A percentile compares a stretch with the other conserved stretches of the same genome.
Conservation (phyloP, 2,888 invertebrate species). For the Lymantria dispar region DNA sequence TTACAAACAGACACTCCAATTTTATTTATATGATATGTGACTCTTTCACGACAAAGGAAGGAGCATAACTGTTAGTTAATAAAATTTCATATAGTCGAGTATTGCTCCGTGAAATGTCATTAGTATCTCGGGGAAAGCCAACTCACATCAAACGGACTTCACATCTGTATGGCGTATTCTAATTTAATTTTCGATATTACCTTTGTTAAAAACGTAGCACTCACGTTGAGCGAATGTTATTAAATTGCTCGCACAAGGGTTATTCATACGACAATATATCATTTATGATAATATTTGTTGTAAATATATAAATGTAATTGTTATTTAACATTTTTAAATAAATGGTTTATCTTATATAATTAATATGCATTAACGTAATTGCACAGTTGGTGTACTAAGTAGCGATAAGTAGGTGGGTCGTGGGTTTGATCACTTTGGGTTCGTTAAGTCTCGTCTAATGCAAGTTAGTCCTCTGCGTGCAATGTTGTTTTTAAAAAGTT, state of each 20-base stretch:
- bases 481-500: too few species aligned
- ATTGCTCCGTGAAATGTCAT: conserved; percentile 71
- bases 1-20: too few species aligned
- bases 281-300: conserved; percentile 17
- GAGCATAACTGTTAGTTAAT: conserved; percentile 3
- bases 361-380: too few species aligned
- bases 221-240: conserved; percentile 59
- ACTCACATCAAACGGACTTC: conserved; percentile 75
- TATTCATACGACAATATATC: conserved; percentile 32
- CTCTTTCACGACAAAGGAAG: neutral
- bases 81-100: conserved; percentile 43
- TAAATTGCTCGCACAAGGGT: conserved; percentile 66
- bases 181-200: conserved; percentile 74
- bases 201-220: conserved; percentile 67
- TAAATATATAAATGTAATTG: conserved; percentile 2
- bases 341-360: too few species aligned
- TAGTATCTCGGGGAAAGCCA: conserved; percentile 61
- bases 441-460: too few species aligned
- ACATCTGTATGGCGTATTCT: conserved; percentile 66
- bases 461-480: too few species aligned
- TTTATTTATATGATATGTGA: too few species aligned
- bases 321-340: too few species aligned
- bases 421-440: too few species aligned
- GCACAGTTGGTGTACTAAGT: too few species aligned
- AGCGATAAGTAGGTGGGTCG: too few species aligned